A percentile compares a stretch with the other conserved stretches of the same genome.
Evolutionary conservation across 2,113 vertebrate species (phyloP).

Genomic region (Stomatorhinus ivindoensis): DNA sequence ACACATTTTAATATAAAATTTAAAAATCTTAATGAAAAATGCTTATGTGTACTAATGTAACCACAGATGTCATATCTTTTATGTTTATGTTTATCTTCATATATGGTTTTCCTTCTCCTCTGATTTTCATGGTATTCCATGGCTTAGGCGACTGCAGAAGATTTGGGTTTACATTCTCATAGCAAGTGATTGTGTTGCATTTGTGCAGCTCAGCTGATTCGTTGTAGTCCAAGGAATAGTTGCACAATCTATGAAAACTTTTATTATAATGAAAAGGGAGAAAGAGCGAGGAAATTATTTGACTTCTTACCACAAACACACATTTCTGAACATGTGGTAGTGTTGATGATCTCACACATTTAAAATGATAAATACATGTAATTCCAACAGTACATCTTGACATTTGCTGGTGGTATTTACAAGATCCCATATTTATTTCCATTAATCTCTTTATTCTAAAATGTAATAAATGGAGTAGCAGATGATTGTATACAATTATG

Average conservation of each 20-base stretch:
- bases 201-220: neutral
- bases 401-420: neutral
- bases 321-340: neutral
- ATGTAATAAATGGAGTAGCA: neutral
- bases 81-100: neutral
- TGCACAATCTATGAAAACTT: neutral
- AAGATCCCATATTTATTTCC: neutral
- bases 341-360: neutral
- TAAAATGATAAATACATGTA: neutral
- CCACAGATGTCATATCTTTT: too few species aligned
- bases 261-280: neutral
- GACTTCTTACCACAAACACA: neutral
- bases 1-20: neutral
- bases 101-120: neutral
- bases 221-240: neutral
- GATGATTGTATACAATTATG: neutral
- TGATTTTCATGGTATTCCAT: neutral
- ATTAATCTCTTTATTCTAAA: neutral
- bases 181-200: neutral
- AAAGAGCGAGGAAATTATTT: neutral
- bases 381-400: neutral
- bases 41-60: too few species aligned
- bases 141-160: neutral
- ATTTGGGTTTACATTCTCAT: neutral
- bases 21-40: neutral